phyloP scores from a whole-genome alignment of 2,113 vertebrate genomes.

The Piaya cayana region DNA sequence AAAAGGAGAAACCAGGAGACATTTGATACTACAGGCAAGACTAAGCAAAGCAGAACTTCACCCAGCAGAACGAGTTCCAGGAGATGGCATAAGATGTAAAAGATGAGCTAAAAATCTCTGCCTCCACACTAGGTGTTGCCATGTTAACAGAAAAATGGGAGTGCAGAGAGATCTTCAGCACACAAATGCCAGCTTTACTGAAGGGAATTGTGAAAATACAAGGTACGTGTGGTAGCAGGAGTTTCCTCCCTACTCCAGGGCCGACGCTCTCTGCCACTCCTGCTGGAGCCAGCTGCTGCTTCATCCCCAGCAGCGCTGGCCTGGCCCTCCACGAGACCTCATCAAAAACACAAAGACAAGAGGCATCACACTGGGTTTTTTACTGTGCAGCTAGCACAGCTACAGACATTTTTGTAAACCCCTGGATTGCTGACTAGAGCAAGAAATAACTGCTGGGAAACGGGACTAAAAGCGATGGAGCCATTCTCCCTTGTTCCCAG shows the following conservation, averaged over 20 bases:
- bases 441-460: background rate
- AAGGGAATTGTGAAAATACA: background rate
- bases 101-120: background rate
- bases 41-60: background rate
- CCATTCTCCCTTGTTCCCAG: background rate
- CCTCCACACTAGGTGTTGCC: background rate
- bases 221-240: background rate
- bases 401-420: background rate
- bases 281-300: background rate
- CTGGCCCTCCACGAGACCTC: rapidly evolving
- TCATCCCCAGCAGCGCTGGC: rapidly evolving
- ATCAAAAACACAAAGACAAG: rapidly evolving
- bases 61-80: background rate
- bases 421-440: background rate
- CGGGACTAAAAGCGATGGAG: background rate
- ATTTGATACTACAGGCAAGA: background rate
- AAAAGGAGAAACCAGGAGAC: background rate
- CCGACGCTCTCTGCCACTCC: background rate
- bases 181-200: background rate
- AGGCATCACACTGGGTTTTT: rapidly evolving
- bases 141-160: constrained; percentile 19
- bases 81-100: background rate
- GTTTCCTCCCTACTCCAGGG: background rate
- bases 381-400: background rate
- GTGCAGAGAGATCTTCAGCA: background rate